phyloP scores from a whole-genome alignment of 2,113 vertebrate species.

The Pteropus alecto region DNA sequence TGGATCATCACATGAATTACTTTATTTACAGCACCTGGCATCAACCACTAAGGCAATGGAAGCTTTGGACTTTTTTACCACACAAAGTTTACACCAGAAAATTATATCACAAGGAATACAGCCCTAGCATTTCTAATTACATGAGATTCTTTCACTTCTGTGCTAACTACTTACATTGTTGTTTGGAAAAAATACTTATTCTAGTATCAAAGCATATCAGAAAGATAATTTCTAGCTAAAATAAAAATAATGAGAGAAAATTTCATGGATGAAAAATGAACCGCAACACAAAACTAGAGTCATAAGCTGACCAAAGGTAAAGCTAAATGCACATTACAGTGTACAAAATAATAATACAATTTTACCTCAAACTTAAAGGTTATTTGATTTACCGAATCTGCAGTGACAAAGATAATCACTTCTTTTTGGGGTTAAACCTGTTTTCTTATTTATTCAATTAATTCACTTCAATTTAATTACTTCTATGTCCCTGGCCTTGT shows the following conservation, averaged over 20 bases:
- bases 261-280: not conserved
- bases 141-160: not conserved
- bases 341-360: not conserved
- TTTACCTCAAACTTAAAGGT: not conserved
- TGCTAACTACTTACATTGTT: not conserved
- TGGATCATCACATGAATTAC: not conserved
- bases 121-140: not conserved
- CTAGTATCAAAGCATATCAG: not conserved
- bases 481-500: not conserved
- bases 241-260: not conserved
- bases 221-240: not conserved
- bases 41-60: not conserved
- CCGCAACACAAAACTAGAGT: not conserved
- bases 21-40: not conserved
- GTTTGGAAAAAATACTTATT: not conserved
- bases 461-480: not conserved
- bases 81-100: not conserved
- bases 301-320: not conserved
- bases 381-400: not conserved
- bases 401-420: not conserved
- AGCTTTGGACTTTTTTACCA: not conserved
- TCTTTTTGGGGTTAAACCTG: not conserved
- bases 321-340: not conserved
- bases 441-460: not conserved
- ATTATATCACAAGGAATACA: not conserved